A percentile compares a stretch with the other conserved stretches of the same genome.
Evolutionary conservation across 37 sponge, comb jelly and placozoan species (phyloP).

Genomic region (Halichondria panicea): DNA sequence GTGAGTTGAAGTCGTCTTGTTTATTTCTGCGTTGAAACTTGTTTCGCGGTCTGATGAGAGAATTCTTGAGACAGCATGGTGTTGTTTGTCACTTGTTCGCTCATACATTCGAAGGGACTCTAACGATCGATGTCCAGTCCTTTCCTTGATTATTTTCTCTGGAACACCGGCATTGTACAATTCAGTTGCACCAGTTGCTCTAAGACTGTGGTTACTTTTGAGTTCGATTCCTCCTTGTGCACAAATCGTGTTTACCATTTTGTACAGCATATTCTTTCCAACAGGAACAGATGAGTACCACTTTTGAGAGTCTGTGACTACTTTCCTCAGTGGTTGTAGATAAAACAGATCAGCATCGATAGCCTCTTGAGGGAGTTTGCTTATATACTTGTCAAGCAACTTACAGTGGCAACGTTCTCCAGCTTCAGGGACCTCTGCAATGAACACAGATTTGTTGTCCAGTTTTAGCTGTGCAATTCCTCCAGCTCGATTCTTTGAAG

Average conservation of each 20-base stretch:
- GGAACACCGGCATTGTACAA: constrained; percentile 32
- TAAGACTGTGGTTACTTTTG: constrained; percentile 55
- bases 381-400: constrained; percentile 18
- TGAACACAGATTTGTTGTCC: constrained; percentile 29
- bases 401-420: constrained; percentile 14
- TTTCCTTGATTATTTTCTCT: constrained; percentile 32
- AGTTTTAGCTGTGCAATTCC: constrained; percentile 19
- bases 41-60: too few species aligned
- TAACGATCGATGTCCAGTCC: constrained; percentile 45
- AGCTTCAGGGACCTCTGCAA: background rate
- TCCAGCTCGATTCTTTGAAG: constrained; percentile 50
- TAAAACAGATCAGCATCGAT: constrained; percentile 5
- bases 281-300: constrained; percentile 35
- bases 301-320: too few species aligned
- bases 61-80: constrained; percentile 20
- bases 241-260: constrained; percentile 40
- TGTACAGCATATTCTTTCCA: constrained; percentile 19
- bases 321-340: too few species aligned
- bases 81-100: constrained; percentile 22
- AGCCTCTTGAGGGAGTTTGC: constrained; percentile 15
- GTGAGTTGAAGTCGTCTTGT: too few species aligned
- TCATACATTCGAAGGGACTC: constrained; percentile 25
- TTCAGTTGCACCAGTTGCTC: constrained; percentile 34
- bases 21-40: too few species aligned
- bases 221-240: constrained; percentile 4